Evolutionary conservation across 2,888 invertebrate genomes (phyloP).

Genomic region (Druceiella hillmani): DNA sequence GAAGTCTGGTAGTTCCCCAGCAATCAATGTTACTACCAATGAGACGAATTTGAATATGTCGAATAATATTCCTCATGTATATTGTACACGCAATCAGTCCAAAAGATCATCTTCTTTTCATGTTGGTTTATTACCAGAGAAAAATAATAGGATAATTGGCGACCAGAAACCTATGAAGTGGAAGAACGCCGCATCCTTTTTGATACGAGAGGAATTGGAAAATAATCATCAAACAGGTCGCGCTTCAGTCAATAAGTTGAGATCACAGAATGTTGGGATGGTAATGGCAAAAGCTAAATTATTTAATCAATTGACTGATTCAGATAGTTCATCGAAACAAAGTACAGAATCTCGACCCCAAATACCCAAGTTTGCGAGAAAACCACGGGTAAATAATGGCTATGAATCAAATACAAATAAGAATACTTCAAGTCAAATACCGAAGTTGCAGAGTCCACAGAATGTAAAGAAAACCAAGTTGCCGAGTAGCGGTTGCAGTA

Average conservation of each 20-base stretch:
- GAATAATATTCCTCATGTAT: too few species aligned
- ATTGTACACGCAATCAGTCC: too few species aligned
- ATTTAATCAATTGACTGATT: slow-evolving; percentile 56
- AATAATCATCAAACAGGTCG: slow-evolving; percentile 51
- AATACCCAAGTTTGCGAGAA: slow-evolving; percentile 40
- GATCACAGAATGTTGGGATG: slow-evolving; percentile 73
- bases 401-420: slow-evolving; percentile 6
- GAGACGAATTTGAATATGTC: too few species aligned
- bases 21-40: too few species aligned
- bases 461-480: background rate
- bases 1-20: too few species aligned
- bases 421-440: slow-evolving; percentile 6
- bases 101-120: too few species aligned
- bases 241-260: slow-evolving; percentile 65
- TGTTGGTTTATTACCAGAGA: too few species aligned
- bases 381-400: slow-evolving; percentile 35
- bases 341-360: slow-evolving; percentile 30
- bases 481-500: too few species aligned
- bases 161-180: too few species aligned
- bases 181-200: slow-evolving; percentile 52
- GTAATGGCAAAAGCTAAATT: slow-evolving; percentile 73
- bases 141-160: too few species aligned
- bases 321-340: slow-evolving; percentile 43
- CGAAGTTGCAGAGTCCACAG: slow-evolving; percentile 6
- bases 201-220: slow-evolving; percentile 46